Evolutionary conservation across 1,140 invertebrate species (phyloP).

Genomic region (Ceratosolen fusciceps): DNA sequence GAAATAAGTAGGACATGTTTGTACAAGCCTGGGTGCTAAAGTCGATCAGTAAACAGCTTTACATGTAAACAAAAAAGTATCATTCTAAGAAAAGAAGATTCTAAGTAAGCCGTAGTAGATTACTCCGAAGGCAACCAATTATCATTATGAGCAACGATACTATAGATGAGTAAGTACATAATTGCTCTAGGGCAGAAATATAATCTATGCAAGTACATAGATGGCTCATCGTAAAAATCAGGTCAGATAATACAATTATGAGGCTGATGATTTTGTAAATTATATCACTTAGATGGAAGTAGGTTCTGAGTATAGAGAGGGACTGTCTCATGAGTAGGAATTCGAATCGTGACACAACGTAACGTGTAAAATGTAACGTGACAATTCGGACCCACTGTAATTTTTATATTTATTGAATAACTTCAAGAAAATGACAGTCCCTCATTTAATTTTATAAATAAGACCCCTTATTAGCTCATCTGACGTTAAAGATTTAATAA

Average conservation of each 20-base stretch:
- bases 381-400: background rate
- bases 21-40: no score
- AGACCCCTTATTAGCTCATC: no score
- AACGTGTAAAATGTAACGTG: background rate
- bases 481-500: no score
- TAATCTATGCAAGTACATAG: background rate
- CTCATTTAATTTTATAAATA: no score
- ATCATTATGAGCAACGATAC: background rate
- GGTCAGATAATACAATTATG: background rate
- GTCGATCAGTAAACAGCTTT: no score
- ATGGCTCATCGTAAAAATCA: background rate
- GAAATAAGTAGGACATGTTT: no score
- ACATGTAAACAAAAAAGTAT: no score
- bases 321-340: background rate
- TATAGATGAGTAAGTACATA: background rate
- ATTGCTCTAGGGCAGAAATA: background rate
- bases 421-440: background rate
- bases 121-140: background rate
- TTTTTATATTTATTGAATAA: background rate
- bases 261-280: background rate
- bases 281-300: background rate
- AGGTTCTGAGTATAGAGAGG: background rate
- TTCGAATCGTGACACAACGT: background rate
- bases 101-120: background rate
- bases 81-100: no score